Conservation (phyloP, 1,140 invertebrate species). For the Helicorthomorpha holstii region DNA sequence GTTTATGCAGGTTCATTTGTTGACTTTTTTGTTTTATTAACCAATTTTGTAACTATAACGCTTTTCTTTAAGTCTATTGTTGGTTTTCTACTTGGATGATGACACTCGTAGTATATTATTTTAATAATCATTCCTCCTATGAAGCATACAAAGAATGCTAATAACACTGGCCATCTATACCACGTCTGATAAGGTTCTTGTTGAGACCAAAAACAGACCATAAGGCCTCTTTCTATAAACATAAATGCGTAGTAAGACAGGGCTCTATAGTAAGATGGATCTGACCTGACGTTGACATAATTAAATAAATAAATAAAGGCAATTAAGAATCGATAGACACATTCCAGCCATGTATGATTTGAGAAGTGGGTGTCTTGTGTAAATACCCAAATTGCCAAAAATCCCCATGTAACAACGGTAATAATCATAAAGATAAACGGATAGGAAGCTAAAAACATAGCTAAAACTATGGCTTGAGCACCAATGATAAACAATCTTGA, state of each 20-base stretch:
- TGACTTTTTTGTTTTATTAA: too few relatives aligned
- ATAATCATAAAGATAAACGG: neutral
- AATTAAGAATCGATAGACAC: neutral
- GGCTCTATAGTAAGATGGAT: neutral
- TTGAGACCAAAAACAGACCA: neutral
- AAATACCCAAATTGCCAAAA: neutral
- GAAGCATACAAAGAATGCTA: neutral
- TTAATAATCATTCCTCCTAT: neutral
- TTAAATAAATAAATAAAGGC: neutral
- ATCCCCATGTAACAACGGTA: neutral
- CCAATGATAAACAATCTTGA: neutral
- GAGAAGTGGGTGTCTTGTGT: neutral
- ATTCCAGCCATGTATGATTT: neutral
- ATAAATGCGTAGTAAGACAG: neutral
- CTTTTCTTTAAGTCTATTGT: neutral
- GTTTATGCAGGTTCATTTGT: too few relatives aligned
- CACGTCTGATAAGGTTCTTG: neutral
- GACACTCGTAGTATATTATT: neutral
- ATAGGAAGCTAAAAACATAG: neutral
- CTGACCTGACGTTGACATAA: neutral
- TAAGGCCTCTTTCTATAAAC: neutral
- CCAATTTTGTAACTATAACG: too few relatives aligned
- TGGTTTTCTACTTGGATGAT: neutral
- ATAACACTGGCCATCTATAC: neutral
- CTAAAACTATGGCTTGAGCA: neutral